These are phyloP conservation scores for Gisinianus flammeolus DNA, from an alignment of 2,888 invertebrate species.

Conservation along the genomic window DNA sequence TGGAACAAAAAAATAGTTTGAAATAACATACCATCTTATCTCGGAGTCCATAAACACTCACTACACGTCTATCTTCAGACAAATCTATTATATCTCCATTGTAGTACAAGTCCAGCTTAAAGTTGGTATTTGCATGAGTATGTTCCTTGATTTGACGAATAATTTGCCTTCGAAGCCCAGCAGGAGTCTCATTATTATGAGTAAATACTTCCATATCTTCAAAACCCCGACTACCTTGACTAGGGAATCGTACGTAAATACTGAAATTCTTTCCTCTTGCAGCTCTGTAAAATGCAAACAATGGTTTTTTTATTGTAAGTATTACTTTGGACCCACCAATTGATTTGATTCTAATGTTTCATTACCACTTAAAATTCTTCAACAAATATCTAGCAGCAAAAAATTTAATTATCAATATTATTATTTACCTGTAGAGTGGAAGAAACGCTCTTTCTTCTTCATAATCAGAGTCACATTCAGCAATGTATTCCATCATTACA, in stretches of 20 bases:
- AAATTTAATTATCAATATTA: neutral
- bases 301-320: neutral
- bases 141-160: constrained; percentile 57
- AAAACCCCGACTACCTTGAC: constrained; percentile 75
- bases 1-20: neutral
- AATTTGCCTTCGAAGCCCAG: constrained; percentile 76
- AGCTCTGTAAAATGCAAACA: constrained; percentile 68
- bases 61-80: constrained; percentile 82
- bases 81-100: constrained; percentile 88
- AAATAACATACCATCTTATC: constrained; percentile 79
- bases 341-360: too few relatives aligned
- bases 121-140: constrained; percentile 64
- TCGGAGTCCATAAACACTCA: constrained; percentile 82
- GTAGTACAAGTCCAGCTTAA: constrained; percentile 88
- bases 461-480: constrained; percentile 90
- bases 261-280: constrained; percentile 88
- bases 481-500: constrained; percentile 92
- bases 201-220: constrained; percentile 92
- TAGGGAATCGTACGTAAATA: constrained; percentile 84
- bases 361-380: too few relatives aligned
- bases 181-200: constrained; percentile 92
- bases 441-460: constrained; percentile 86
- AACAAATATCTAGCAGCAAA: too few relatives aligned
- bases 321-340: neutral
- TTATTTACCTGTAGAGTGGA: constrained; percentile 76